Percentiles rank a stretch among this genome's conserved stretches.
Conservation (phyloP, 2,888 invertebrate species). For the Acanthacorydalis orientalis region DNA sequence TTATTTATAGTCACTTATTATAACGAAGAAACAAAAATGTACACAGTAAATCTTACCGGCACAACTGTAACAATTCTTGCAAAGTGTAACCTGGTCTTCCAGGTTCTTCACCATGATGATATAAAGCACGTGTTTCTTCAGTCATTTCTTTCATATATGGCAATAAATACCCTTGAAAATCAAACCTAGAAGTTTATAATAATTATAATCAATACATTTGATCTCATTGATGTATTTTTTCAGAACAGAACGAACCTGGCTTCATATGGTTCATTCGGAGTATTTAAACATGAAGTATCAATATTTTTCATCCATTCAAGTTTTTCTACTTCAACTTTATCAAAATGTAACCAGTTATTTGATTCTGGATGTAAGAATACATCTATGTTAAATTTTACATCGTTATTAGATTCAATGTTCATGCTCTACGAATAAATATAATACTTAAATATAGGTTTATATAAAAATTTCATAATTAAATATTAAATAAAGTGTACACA, state of each 20-base stretch:
- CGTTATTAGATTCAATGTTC: constrained; percentile 14
- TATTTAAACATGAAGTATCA: constrained; percentile 36
- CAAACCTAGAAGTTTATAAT: constrained; percentile 34
- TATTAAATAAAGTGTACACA: constrained; percentile 7
- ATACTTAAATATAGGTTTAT: constrained; percentile 16
- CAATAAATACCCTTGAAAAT: constrained; percentile 62
- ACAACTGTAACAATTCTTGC: constrained; percentile 70
- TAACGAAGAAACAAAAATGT: background rate
- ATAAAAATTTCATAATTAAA: constrained; percentile 25
- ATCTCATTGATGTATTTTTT: background rate
- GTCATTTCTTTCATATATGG: constrained; percentile 46
- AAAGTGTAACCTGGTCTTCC: constrained; percentile 81
- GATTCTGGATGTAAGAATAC: constrained; percentile 40
- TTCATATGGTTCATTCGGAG: constrained; percentile 47
- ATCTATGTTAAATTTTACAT: constrained; percentile 31
- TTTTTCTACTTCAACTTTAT: constrained; percentile 72
- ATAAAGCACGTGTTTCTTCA: constrained; percentile 46
- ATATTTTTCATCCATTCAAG: constrained; percentile 69
- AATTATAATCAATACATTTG: background rate
- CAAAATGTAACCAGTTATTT: constrained; percentile 70
- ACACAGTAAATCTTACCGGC: constrained; percentile 25
- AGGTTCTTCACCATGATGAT: constrained; percentile 88
- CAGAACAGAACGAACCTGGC: constrained; percentile 30
- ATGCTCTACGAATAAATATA: constrained; percentile 5
- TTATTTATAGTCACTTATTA: too few relatives aligned